Evolutionary conservation across 2,888 invertebrate species (phyloP), one percentile per base, ranked within the genome.

Genomic region (Lepetodrilus schrolli): DNA sequence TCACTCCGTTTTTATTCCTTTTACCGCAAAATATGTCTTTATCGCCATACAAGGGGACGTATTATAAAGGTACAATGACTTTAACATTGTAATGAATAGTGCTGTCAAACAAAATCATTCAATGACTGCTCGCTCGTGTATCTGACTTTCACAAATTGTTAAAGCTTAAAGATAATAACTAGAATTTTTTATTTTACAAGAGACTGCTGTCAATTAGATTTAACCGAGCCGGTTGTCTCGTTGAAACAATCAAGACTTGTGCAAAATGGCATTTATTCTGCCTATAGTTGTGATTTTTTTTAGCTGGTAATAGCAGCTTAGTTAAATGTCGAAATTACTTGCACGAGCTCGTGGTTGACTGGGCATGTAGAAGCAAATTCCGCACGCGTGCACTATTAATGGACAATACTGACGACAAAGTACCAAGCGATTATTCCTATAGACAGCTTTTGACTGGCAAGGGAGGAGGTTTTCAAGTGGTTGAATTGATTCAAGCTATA

Each of bases 381-480:
- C 30, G 30, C 58, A 58, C 58, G 58, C 58, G 58, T 34, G 30
- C 17, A 13, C 34, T 58, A 30, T 21, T 58, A 30, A 30, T 17
- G 3, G 58, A 23, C 26, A 58, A 58, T 58, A 58, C 26, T 17
- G 43, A 34, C 23, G 17, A 30, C 30, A 30, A 48, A n/a, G 17
- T 58, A 58, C 34, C 58, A 58, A 58, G 26, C 34, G 58, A 58
- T 58, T 58, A 58, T 58, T 58, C 58, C 26, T 17, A 30, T 30
- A 30, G 30, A 17, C 17, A 58, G 34, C 17, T 23, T n/a, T n/a
- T n/a, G n/a, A n/a, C n/a, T n/a, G n/a, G n/a, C n/a, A n/a, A n/a
- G n/a, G n/a, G n/a, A n/a, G n/a, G n/a, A n/a, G n/a, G n/a, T n/a
- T n/a, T n/a, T n/a, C n/a, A n/a, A n/a, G n/a, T n/a, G n/a, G n/a